Evolutionary conservation across 2,888 invertebrate species (phyloP).

Genomic region (Gari tellinella): DNA sequence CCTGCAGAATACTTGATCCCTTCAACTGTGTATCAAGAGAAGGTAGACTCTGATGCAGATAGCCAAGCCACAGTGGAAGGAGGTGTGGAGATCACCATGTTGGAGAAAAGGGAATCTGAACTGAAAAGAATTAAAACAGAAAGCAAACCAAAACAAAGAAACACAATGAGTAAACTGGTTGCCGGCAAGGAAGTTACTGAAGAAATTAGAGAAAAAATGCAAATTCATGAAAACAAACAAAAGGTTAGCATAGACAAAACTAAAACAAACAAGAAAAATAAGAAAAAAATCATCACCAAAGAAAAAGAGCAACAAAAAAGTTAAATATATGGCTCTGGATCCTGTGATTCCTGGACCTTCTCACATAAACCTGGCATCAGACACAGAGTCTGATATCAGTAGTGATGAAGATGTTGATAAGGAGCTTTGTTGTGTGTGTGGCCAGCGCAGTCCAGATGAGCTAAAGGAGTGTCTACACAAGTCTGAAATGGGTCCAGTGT

Average conservation of each 20-base stretch:
- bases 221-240: neutral
- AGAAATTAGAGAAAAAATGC: neutral
- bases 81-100: no score
- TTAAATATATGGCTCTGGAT: neutral
- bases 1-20: no score
- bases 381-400: neutral
- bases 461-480: neutral
- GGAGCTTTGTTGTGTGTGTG: neutral
- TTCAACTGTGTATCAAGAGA: neutral
- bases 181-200: neutral
- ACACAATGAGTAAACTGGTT: conserved; percentile 11
- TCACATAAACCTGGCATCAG: neutral
- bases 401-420: neutral
- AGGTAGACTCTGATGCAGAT: neutral
- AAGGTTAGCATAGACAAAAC: neutral
- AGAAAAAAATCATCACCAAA: neutral
- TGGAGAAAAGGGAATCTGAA: conserved; percentile 11
- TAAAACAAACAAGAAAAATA: no score
- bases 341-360: neutral
- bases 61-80: neutral
- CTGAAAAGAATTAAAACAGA: conserved; percentile 13
- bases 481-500: conserved; percentile 2
- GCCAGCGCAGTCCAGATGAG: neutral
- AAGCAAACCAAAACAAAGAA: conserved; percentile 11
- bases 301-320: neutral